A percentile compares a stretch with the other conserved stretches of the same genome.
Conservation (phyloP, 2,797 vertebrate species). For the Chaenodraco wilsoni region DNA sequence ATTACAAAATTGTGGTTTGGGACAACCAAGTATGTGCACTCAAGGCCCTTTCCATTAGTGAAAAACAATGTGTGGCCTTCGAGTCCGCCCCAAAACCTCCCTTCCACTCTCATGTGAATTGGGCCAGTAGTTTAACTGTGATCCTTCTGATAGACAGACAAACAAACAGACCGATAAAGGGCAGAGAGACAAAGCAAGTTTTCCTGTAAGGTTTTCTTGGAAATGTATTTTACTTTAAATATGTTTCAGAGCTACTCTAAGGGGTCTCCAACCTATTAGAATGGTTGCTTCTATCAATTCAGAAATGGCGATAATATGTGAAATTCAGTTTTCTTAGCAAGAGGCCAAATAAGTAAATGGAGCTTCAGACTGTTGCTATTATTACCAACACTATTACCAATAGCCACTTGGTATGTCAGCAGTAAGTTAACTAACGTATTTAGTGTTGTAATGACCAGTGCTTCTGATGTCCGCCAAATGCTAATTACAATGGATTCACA, state of each 20-base stretch:
- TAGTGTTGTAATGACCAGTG: slow-evolving; percentile 26
- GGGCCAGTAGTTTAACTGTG: no score
- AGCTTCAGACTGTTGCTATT: no score
- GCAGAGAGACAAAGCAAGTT: not conserved
- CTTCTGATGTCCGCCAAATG: slow-evolving; percentile 16
- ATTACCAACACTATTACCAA: slow-evolving; percentile 1
- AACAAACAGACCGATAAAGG: no score
- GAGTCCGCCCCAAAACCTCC: no score
- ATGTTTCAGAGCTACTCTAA: not conserved
- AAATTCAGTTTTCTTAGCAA: not conserved
- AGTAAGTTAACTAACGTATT: slow-evolving; percentile 32
- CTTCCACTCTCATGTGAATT: no score
- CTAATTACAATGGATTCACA: slow-evolving; percentile 23
- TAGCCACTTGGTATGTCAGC: slow-evolving; percentile 3
- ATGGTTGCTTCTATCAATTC: not conserved
- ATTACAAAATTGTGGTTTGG: slow-evolving; percentile 23
- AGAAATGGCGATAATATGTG: not conserved
- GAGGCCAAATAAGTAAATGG: not conserved
- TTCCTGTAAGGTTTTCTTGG: not conserved
- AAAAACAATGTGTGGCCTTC: no score
- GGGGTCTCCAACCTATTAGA: not conserved
- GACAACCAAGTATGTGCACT: not conserved
- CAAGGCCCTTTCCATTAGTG: no score
- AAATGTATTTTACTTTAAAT: not conserved
- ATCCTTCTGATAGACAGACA: no score